Base-by-base conservation (phyloP, 2,113 vertebrate genomes). In the Zosterops borbonicus region DNA sequence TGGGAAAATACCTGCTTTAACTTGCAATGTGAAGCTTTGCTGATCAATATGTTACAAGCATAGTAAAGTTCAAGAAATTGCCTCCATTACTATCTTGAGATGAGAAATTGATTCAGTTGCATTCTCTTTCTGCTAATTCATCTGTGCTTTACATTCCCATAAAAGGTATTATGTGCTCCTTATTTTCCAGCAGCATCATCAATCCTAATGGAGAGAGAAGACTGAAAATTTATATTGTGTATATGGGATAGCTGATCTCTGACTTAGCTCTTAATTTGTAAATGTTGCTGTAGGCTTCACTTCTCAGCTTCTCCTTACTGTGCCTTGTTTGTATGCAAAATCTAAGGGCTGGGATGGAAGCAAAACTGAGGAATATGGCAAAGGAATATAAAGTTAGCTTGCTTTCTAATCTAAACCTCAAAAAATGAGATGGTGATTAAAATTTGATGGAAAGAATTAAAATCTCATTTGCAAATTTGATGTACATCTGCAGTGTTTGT, bases 71-170 rank as follows among this genome's bases (percentile, higher is more conserved):
- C 87, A 94, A 94, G 89, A 92, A 95, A 95, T 92, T 82, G 92
- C 77, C 94, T 95, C 89, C 89, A 94, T 96, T 97, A 93, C 91
- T 77, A 76, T 94, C 80, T 84, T 49, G 58, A 95, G 94, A 96
- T 95, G 95, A 96, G 80, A 95, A 97, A 97, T 96, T 95, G 95
- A 97, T 97, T 96, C 94, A 92, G 92, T 75, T 95, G 69, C 62
- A 28, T 94, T 97, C 62, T 81, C 69, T 81, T 71, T 75, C 69
- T 91, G 63, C 89, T 96, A 95, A 97, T 95, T 92, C 25, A 3
- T 59, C 91, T 81, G 69, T 78, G 52, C 56, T 91, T 95, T 94
- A 89, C 44, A 7, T 95, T 95, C 58, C 92, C 94, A 92, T 95
- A 84, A 94, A 95, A 92, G 87, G 94, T 89, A 94, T 95, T 95